A percentile compares a stretch with the other conserved stretches of the same genome.
phyloP scores from a whole-genome alignment of 2,797 vertebrate genomes.

The Amazona ochrocephala region DNA sequence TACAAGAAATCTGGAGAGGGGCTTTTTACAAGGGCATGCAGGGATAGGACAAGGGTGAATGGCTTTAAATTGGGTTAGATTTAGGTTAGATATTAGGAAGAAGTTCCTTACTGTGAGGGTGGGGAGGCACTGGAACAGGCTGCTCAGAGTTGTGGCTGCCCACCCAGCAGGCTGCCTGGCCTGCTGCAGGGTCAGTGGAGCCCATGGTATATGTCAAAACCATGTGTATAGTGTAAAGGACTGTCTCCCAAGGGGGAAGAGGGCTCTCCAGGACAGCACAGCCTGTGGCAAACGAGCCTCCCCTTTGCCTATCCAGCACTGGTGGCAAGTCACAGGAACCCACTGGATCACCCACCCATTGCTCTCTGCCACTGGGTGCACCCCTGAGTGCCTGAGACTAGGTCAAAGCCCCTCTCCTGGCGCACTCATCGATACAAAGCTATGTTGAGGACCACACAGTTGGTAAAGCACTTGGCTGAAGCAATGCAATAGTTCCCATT shows the following conservation, averaged over 20 bases:
- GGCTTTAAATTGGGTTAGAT: not conserved
- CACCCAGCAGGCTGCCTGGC: not conserved
- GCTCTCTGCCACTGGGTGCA: not conserved
- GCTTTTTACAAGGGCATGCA: not conserved
- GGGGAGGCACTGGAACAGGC: not conserved
- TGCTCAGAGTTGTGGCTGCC: not conserved
- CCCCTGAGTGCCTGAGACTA: not conserved
- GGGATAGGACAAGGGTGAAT: not conserved
- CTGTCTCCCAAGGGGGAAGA: not conserved
- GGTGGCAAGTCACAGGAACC: not conserved
- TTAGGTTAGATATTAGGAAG: not conserved
- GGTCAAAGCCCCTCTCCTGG: not conserved
- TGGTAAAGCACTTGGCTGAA: not conserved
- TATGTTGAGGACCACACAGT: accelerated
- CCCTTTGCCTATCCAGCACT: not conserved
- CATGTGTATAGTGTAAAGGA: not conserved
- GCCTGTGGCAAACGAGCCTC: accelerated
- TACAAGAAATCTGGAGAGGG: not conserved
- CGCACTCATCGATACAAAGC: accelerated
- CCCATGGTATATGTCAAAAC: not conserved
- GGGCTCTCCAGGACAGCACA: not conserved
- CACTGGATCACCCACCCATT: not conserved
- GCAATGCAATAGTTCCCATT: not conserved
- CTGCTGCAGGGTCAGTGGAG: not conserved
- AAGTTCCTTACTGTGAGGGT: not conserved